Conservation (phyloP, 2,113 vertebrate genomes). For the Spheniscus mendiculus region DNA sequence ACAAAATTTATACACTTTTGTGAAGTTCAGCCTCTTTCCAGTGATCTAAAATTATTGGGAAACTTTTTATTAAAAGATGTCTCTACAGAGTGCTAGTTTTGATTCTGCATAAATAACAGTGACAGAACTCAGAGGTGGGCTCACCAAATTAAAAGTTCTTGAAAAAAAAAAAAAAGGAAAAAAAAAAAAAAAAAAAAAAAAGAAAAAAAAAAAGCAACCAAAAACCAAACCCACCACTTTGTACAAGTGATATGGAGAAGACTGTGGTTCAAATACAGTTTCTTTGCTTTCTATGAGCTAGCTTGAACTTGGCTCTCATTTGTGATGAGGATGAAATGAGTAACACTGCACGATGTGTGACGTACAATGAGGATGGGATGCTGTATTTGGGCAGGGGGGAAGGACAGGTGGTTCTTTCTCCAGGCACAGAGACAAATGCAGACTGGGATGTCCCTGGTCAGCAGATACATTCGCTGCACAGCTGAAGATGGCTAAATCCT, state of each 20-base stretch:
- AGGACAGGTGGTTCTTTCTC: neutral
- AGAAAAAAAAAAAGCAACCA: neutral
- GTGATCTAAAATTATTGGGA: neutral
- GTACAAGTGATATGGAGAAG: neutral
- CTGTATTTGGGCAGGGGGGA: neutral
- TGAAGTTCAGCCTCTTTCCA: neutral
- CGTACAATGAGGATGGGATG: neutral
- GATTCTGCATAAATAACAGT: neutral
- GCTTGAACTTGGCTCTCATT: neutral
- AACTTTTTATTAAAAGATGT: neutral
- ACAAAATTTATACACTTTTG: neutral
- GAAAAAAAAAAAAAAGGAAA: neutral
- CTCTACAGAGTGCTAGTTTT: neutral
- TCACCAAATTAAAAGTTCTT: neutral
- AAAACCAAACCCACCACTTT: neutral
- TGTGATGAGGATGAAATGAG: neutral
- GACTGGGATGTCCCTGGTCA: neutral
- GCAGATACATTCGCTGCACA: neutral
- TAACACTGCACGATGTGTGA: neutral
- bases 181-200: no score
- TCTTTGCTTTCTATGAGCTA: neutral
- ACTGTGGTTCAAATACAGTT: fast-evolving
- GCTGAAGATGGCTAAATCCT: neutral
- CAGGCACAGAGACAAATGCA: neutral
- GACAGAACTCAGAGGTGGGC: neutral